phyloP scores from a whole-genome alignment of 1,140 invertebrate genomes.

The Aphelenchoides avenae region DNA sequence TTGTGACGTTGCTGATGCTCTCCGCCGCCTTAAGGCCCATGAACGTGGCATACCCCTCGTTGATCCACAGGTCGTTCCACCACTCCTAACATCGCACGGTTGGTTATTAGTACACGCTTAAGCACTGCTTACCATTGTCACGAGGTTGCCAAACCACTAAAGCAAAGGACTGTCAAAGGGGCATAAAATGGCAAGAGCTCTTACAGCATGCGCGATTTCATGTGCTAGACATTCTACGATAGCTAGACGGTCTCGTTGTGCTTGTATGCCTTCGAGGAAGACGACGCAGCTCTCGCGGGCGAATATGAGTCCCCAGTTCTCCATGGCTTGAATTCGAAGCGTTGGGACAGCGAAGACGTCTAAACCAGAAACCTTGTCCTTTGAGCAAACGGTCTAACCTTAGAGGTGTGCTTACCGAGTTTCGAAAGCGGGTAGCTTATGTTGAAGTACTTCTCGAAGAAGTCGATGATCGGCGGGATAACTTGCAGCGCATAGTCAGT shows the following conservation, averaged over 20 bases:
- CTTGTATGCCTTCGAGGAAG: conserved; percentile 13
- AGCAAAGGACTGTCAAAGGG: conserved; percentile 6
- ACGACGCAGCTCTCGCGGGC: conserved; percentile 18
- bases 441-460: conserved; percentile 77
- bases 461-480: conserved; percentile 73
- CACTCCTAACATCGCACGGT: background rate
- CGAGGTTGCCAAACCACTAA: conserved; percentile 39
- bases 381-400: too few species aligned
- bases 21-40: conserved; percentile 36
- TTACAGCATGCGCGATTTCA: conserved; percentile 41
- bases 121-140: conserved; percentile 37
- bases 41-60: conserved; percentile 36
- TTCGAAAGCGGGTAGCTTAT: conserved; percentile 70
- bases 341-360: conserved; percentile 33
- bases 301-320: conserved; percentile 40
- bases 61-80: conserved; percentile 33
- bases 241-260: background rate
- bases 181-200: too few species aligned
- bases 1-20: conserved; percentile 2
- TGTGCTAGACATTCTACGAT: conserved; percentile 25
- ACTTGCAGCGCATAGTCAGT: conserved; percentile 74
- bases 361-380: conserved; percentile 14
- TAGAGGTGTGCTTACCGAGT: conserved; percentile 74
- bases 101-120: background rate
- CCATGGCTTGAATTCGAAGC: conserved; percentile 26